phyloP scores from a whole-genome alignment of 2,113 vertebrate species.

The Microcebus lehilahytsara region DNA sequence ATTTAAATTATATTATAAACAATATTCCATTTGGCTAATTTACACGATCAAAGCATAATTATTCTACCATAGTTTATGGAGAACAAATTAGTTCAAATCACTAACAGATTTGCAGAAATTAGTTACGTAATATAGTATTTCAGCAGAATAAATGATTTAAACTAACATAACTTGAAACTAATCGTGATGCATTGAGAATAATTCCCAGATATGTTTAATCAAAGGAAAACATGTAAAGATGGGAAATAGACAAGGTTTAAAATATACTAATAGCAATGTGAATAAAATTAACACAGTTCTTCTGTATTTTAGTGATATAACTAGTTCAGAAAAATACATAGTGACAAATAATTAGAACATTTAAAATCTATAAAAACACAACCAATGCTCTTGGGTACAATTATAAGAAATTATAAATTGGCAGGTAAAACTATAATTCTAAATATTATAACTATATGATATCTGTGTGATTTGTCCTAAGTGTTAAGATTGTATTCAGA shows the following conservation, averaged over 20 bases:
- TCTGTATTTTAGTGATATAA: not conserved
- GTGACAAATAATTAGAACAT: not conserved
- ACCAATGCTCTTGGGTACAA: not conserved
- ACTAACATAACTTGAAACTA: conserved; percentile 59
- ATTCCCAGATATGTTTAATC: conserved; percentile 52
- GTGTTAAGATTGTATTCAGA: not conserved
- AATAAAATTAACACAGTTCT: not conserved
- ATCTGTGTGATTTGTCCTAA: not conserved
- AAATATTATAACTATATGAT: not conserved
- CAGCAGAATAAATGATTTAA: conserved; percentile 64
- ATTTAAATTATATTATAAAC: conserved; percentile 66
- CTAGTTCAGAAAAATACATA: conserved; percentile 2
- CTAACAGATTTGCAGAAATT: conserved; percentile 62
- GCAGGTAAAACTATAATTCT: not conserved
- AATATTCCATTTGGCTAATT: conserved; percentile 72
- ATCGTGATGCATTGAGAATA: conserved; percentile 58
- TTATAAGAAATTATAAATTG: not conserved
- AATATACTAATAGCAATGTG: conserved; percentile 25
- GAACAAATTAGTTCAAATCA: conserved; percentile 71
- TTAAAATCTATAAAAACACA: not conserved
- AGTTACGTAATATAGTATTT: conserved; percentile 58
- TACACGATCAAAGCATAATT: conserved; percentile 69
- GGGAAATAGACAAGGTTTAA: not conserved
- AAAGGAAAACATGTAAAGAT: conserved; percentile 33
- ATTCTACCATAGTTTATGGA: conserved; percentile 57